Base-by-base conservation (phyloP, 2,888 invertebrate species). In the Caenorhabditis japonica region DNA sequence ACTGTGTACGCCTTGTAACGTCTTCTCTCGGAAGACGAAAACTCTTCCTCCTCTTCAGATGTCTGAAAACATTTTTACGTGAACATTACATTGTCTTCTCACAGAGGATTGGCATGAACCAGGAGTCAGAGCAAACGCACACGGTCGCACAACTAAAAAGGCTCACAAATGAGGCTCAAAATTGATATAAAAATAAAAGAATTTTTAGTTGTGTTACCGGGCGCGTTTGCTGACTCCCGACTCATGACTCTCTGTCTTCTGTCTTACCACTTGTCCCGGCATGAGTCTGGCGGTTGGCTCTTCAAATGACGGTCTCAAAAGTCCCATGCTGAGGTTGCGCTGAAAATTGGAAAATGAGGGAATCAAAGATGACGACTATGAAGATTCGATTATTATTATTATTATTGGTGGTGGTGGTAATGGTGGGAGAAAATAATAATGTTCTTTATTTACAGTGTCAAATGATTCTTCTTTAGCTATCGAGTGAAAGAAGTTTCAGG, bases 1-100 rank as follows among this genome's bases (percentile, higher is more conserved):
- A 85, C 83, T 2, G 85, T 85, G 60, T 85, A 85, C 15, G 84
- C 80, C 49, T 85, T 83, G 73, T 85, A 85, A 25, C 82, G 64
- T 39, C 83, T 72, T 44, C 80, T 58, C 27, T 77, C 79, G 3
- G 75, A 61, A 21, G 80, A 71, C 25, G 75, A 72, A 59, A 75
- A 74, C 27, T 78, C 82, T 30, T 82, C 82, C 15, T 82, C 82
- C 23, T 77, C 77, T 53, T 81, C 81, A 5, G 79, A 77, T 39
- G 77, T 75, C 82, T 81, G 55, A 30, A 30, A 5, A 51, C 12
- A 17, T 33, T 10, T 34, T n/a, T 17, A 38, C 52, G 34, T 59
- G 33, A 59, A 23, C 33, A n/a, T n/a, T n/a, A n/a, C n/a, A n/a
- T n/a, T n/a, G n/a, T n/a, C n/a, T n/a, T n/a, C n/a, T n/a, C n/a